A percentile compares a stretch with the other conserved stretches of the same genome.
Evolutionary conservation across 2,797 vertebrate species (phyloP).

Genomic region (Parambassis ranga): DNA sequence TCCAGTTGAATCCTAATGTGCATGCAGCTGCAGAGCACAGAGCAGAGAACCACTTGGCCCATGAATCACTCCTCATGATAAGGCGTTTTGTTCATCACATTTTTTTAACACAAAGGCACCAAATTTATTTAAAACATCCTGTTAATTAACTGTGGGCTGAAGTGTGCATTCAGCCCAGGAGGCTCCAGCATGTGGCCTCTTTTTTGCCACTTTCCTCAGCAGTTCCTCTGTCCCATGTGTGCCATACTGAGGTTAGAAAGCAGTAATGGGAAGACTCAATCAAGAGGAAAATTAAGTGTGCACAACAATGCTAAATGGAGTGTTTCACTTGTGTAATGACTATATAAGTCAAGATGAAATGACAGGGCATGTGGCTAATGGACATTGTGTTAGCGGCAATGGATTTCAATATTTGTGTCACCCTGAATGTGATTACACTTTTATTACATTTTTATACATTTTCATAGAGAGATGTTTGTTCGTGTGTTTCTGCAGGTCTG

Average conservation of each 20-base stretch:
- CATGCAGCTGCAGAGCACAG: slow-evolving; percentile 9
- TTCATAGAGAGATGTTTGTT: slow-evolving; percentile 3
- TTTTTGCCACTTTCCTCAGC: slow-evolving; percentile 36
- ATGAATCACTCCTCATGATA: slow-evolving; percentile 13
- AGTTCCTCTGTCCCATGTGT: slow-evolving; percentile 24
- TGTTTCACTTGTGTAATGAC: slow-evolving; percentile 59
- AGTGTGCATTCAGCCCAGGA: slow-evolving; percentile 18
- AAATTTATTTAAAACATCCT: slow-evolving; percentile 34
- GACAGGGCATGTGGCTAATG: slow-evolving; percentile 42
- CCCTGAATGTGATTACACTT: slow-evolving; percentile 18
- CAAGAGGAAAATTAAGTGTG: slow-evolving; percentile 71
- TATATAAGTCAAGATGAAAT: slow-evolving; percentile 59
- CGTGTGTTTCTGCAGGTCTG: not conserved
- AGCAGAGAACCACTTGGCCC: not conserved
- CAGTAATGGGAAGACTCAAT: slow-evolving; percentile 62
- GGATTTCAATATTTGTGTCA: slow-evolving; percentile 31
- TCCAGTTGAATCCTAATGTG: slow-evolving; percentile 31
- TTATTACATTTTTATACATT: slow-evolving; percentile 17
- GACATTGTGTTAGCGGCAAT: slow-evolving; percentile 19
- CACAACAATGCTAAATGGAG: slow-evolving; percentile 67
- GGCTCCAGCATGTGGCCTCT: slow-evolving; percentile 17
- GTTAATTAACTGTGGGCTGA: slow-evolving; percentile 58
- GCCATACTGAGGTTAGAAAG: slow-evolving; percentile 20
- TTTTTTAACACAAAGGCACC: slow-evolving; percentile 15
- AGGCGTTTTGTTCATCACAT: slow-evolving; percentile 52